Base-by-base conservation (phyloP, 2,888 invertebrate species). In the Cremastinae sp. region DNA sequence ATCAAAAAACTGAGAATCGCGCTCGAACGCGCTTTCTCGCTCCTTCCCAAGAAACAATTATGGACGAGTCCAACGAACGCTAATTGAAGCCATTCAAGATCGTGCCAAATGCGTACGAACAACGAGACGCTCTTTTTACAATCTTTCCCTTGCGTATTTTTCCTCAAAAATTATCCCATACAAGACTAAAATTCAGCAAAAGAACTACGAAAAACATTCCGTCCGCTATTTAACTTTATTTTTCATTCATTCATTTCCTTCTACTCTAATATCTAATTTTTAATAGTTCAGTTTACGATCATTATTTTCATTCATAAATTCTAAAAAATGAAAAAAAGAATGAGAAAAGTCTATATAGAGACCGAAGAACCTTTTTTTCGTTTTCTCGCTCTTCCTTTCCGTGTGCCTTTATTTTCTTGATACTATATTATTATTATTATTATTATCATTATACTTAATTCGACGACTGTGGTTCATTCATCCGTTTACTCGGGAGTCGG, bases 11-110 rank as follows among this genome's bases (percentile, higher is more conserved):
- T 7, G 16, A 14, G 12, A 66, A 66, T 66, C 54, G 66, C 56
- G 54, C 45, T 36, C 12, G 9, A 36, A 61, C 71, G 68, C 65
- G 65, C 64, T 68, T 45, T 36, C 36, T 69, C 38, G 45, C 69
- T 58, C 59, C 61, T 88, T 87, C 87, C 81, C 80, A 80, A 88
- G 88, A 86, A 89, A 88, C 87, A 89, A 89, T 88, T 87, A 85
- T n/a, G n/a, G 80, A 58, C 73, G 81, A 78, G 82, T 81, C 85
- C 85, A 86, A 87, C 84, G 84, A 86, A 84, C 80, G 84, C 81
- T 89, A 88, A 89, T 89, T 89, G 88, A 88, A 87, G 84, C 84
- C 88, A 87, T 87, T 88, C 83, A 86, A 85, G 87, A 87, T 88
- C 86, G 84, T 84, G 85, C 85, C 80, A 84, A 86, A 82, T 79